phyloP scores from a whole-genome alignment of 2,888 invertebrate species.

The Frankliniella fusca region DNA sequence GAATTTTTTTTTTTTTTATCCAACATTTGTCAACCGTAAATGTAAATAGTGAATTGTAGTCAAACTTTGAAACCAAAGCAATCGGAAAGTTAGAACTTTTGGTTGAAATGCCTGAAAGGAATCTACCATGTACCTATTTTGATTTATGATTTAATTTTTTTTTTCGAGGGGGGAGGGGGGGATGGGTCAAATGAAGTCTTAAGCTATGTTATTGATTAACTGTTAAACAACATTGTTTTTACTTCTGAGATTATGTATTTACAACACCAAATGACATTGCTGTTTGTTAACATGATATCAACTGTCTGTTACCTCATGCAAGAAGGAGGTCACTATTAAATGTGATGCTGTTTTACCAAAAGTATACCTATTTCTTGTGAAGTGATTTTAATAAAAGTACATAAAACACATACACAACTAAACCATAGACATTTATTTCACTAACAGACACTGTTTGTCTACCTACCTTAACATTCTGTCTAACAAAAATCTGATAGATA shows the following conservation, averaged over 20 bases:
- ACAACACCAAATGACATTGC: background rate
- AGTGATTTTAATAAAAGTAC: background rate
- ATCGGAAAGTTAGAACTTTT: background rate
- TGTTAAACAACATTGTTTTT: constrained; percentile 1
- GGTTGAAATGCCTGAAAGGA: background rate
- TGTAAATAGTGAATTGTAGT: constrained; percentile 1
- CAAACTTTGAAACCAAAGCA: constrained; percentile 13
- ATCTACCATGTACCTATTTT: background rate
- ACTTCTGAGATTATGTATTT: background rate
- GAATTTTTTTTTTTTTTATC: background rate
- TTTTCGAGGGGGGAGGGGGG: background rate
- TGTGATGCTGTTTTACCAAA: background rate
- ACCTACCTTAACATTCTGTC: too few species aligned
- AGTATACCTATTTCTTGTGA: background rate
- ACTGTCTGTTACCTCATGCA: background rate
- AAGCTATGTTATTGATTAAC: background rate
- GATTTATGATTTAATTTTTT: background rate
- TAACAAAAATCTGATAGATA: too few species aligned
- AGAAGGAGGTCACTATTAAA: background rate
- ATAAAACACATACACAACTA: background rate
- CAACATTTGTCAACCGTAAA: background rate
- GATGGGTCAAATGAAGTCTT: background rate
- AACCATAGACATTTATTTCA: too few species aligned
- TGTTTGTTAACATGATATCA: background rate
- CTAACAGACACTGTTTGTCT: too few species aligned